phyloP scores from a whole-genome alignment of 2,113 vertebrate species.

The Acrocephalus arundinaceus region DNA sequence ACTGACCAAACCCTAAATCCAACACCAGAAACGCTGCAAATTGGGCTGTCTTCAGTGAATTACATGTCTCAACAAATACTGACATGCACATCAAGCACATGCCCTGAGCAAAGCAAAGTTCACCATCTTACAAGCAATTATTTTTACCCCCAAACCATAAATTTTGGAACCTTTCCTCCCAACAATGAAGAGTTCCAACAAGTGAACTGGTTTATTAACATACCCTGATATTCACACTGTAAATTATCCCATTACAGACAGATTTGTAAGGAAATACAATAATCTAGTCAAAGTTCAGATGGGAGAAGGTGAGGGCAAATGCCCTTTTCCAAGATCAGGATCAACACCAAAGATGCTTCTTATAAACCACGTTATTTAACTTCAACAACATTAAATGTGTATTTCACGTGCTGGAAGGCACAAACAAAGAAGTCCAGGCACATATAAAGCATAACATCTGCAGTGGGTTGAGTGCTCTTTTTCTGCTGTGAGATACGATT shows the following conservation, averaged over 20 bases:
- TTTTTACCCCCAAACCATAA: not conserved
- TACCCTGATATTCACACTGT: not conserved
- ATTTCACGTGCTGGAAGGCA: not conserved
- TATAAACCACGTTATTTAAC: not conserved
- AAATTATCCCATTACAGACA: not conserved
- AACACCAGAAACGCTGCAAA: not conserved
- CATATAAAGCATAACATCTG: not conserved
- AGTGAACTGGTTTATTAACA: not conserved
- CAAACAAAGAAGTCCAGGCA: not conserved
- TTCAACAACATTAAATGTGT: not conserved
- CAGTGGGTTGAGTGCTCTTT: not conserved
- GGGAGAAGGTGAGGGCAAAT: not conserved
- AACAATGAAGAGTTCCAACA: not conserved
- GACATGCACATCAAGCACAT: not conserved
- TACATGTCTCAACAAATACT: not conserved
- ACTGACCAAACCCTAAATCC: not conserved
- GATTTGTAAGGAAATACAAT: not conserved
- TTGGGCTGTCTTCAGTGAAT: fast-evolving
- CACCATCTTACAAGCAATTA: not conserved
- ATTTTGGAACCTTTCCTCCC: not conserved
- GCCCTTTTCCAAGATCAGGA: not conserved
- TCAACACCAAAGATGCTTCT: not conserved
- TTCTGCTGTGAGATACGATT: not conserved
- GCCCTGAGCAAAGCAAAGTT: not conserved
- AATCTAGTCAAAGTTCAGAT: not conserved